These are phyloP conservation scores for Ernsta delagoae DNA, from an alignment of 2,888 invertebrate species.

Conservation along the genomic window DNA sequence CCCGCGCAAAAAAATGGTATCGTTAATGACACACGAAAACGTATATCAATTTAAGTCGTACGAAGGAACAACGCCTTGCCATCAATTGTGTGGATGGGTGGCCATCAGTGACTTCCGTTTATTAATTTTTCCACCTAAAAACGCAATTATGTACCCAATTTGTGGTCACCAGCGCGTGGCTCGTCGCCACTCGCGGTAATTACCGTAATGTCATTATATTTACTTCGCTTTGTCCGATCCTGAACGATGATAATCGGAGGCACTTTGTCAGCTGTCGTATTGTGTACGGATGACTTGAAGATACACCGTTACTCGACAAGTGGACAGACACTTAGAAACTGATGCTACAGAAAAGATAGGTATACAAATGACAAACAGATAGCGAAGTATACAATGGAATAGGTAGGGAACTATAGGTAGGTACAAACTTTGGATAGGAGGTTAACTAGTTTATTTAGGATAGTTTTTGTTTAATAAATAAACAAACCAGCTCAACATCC, in stretches of 20 bases:
- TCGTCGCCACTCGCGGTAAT: conserved; percentile 50
- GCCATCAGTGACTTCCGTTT: conserved; percentile 61
- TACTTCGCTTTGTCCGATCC: conserved; percentile 38
- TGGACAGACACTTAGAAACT: too few relatives aligned
- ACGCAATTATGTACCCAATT: conserved; percentile 70
- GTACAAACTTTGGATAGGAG: too few relatives aligned
- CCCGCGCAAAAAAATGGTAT: too few relatives aligned
- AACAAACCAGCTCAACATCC: too few relatives aligned
- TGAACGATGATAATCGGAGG: conserved; percentile 37
- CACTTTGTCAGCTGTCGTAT: conserved; percentile 15
- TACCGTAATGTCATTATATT: conserved; percentile 58
- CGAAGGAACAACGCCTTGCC: conserved; percentile 42
- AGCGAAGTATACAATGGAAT: too few relatives aligned
- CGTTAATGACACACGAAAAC: too few relatives aligned
- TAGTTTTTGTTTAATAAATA: too few relatives aligned
- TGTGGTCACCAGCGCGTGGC: conserved; percentile 64
- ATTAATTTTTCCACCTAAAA: conserved; percentile 63
- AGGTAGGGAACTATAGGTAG: too few relatives aligned
- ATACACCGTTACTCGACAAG: background rate
- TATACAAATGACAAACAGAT: too few relatives aligned
- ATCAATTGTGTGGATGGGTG: conserved; percentile 43
- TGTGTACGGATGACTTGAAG: background rate
- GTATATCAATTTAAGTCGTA: conserved; percentile 40
- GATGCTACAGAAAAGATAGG: too few relatives aligned
- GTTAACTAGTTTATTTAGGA: too few relatives aligned